Base-by-base conservation (phyloP, 2,797 vertebrate genomes). In the Australoheros facetus region DNA sequence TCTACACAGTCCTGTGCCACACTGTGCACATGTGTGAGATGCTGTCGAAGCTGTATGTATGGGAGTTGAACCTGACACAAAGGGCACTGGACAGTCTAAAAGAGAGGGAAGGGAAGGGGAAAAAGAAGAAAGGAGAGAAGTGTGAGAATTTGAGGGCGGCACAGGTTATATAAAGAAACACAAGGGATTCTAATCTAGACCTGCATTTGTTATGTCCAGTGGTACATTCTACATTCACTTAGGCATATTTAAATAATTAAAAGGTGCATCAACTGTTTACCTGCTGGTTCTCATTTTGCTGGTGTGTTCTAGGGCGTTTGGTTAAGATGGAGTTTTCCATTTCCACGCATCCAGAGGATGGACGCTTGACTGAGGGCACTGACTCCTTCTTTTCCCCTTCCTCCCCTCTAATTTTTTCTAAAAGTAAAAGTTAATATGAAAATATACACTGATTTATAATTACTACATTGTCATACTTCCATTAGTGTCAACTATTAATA, bases 1-100 rank as follows among this genome's bases (percentile, higher is more conserved):
- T 99, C 97, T 1, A 99, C 98, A 1, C 98, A 99, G 95, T 99
- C 98, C 0, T 97, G 97, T 0, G 98, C 97, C 93, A 99, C 98
- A 56, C 92, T 99, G 96, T 99, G 98, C 89, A 98, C 96, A 82
- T 98, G 97, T 76, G 97, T 97, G 93, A 99, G 98, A 93, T 98
- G 97, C 82, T 97, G 91, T 93, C 97, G 96, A 79, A 98, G 94
- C 86, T 98, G 96, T 87, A 95, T 93, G 85, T 92, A 86, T 60
- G 86, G 76, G 84, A 96, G 84, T 85, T 87, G 91, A 82, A 93
- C 97, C 94, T 99, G 98, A 95, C 98, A 99, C 95, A 99, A 96
- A 0, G 98, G 98, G 94, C 98, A 99, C 91, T 97, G 96, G 51
- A 97, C 93, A 92, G 88, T 91, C 94, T 95, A n/a, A 80, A 70